A percentile compares a stretch with the other conserved stretches of the same genome.
Evolutionary conservation across 35 echinoderm and acorn worm species (phyloP).

Genomic region (Apostichopus parvimensis): DNA sequence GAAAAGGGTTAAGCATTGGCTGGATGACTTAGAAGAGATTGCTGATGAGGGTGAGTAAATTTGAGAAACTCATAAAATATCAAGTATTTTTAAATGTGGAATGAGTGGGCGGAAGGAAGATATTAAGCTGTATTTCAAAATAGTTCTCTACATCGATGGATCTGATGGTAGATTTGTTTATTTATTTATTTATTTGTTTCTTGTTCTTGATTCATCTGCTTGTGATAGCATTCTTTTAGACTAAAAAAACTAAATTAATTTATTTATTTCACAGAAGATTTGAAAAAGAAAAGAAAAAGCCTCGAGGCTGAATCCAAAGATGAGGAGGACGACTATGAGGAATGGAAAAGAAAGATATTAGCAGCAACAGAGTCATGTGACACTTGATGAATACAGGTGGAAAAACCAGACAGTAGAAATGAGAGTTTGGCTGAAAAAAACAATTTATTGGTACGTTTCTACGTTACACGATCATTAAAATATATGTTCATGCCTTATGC

Average conservation of each 20-base stretch:
- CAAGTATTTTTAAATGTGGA: too few relatives aligned
- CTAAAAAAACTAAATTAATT: neutral
- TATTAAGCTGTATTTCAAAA: neutral
- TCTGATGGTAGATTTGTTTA: neutral
- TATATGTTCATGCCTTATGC: too few relatives aligned
- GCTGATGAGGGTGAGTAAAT: slow-evolving; percentile 12
- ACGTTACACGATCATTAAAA: too few relatives aligned
- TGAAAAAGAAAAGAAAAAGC: slow-evolving; percentile 19
- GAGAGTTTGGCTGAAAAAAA: too few relatives aligned
- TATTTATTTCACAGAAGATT: slow-evolving; percentile 8
- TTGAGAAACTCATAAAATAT: neutral
- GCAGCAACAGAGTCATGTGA: slow-evolving; percentile 57
- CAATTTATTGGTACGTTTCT: too few relatives aligned
- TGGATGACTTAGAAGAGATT: slow-evolving; percentile 69
- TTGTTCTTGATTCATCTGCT: neutral
- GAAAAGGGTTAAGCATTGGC: slow-evolving; percentile 65
- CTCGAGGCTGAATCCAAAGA: neutral
- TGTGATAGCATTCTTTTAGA: neutral
- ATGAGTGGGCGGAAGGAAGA: too few relatives aligned
- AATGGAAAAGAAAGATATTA: slow-evolving; percentile 65
- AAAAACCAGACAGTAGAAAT: too few relatives aligned
- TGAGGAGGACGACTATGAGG: slow-evolving; percentile 58
- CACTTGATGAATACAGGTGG: neutral
- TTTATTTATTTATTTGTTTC: neutral
- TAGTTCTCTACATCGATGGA: neutral